Base-by-base conservation (phyloP, 1,140 invertebrate genomes). In the Centruroides vittatus region DNA sequence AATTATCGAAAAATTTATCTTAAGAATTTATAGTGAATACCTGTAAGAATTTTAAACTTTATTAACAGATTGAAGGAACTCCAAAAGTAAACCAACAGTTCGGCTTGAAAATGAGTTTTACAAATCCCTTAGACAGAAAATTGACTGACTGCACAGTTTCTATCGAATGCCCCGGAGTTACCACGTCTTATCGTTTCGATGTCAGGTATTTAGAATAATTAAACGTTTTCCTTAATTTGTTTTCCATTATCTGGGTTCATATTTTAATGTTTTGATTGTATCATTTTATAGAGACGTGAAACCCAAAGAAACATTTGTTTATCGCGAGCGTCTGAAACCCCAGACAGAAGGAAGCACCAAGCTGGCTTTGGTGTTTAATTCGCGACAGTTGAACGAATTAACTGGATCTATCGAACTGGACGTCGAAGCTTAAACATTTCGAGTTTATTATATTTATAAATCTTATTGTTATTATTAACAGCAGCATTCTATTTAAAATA, bases 301-400 rank as follows among this genome's bases (percentile, higher is more conserved):
- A 1, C 79, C 83, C 0, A 80, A 80, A 0, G 81, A 78, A 36
- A 78, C 79, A 11, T 85, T 83, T 0, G 78, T 78, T 57, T 84
- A 82, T 4, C 75, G 79, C 5, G 88, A 89, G 63, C 82, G 82
- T 61, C 78, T 90, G 66, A 81, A 76, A 0, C 87, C 89, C 4
- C 81, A 79, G 3, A 79, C 81, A 68, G 78, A 79, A 1, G 89
- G 89, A 1, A 80, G 81, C 23, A 82, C 83, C 61, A 86, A 86
- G 4, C 81, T 93, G 61, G 79, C 82, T 36, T 86, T 83, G 1
- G 90, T 89, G 70, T 93, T 93, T 71, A 79, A 78, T 52, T 88
- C 85, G 5, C 85, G 83, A 62, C 85, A 92, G 72, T 75, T 93
- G 52, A 80, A 83, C 49, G 89, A 91, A 70, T 41, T 41, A 41